Conservation (phyloP, 2,888 invertebrate species). For the Reticulitermes lucifugus region DNA sequence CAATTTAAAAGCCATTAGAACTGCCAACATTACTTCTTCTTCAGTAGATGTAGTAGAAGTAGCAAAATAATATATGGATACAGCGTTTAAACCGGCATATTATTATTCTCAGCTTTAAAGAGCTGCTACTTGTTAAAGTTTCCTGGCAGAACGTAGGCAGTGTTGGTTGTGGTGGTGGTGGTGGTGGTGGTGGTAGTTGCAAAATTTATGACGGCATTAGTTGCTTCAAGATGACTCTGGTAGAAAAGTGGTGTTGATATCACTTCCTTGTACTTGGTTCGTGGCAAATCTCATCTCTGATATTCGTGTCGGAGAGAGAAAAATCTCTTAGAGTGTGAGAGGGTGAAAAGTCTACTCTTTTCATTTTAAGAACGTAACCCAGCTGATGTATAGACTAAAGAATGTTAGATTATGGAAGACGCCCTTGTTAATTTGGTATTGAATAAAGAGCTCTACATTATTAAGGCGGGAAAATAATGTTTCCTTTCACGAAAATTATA, state of each 20-base stretch:
- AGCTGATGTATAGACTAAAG: background rate
- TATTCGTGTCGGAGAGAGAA: background rate
- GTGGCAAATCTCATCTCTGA: slow-evolving; percentile 29
- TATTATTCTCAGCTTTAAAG: slow-evolving; percentile 39
- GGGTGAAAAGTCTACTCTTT: background rate
- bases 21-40: slow-evolving; percentile 10
- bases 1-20: slow-evolving; percentile 41
- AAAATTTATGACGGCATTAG: slow-evolving; percentile 41
- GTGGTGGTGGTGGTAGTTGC: slow-evolving; percentile 8
- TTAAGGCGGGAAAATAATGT: too few species aligned
- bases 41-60: background rate
- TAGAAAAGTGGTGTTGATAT: slow-evolving; percentile 32
- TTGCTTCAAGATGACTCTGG: slow-evolving; percentile 35
- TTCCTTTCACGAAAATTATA: too few species aligned
- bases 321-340: background rate
- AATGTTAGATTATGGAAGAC: background rate
- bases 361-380: background rate
- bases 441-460: background rate
- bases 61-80: slow-evolving; percentile 36
- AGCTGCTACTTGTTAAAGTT: slow-evolving; percentile 39
- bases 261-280: slow-evolving; percentile 30
- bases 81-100: slow-evolving; percentile 30
- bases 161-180: background rate
- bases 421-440: background rate
- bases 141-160: background rate